Base-by-base conservation (phyloP, 1,140 invertebrate genomes). In the Leptopilina clavipes region DNA sequence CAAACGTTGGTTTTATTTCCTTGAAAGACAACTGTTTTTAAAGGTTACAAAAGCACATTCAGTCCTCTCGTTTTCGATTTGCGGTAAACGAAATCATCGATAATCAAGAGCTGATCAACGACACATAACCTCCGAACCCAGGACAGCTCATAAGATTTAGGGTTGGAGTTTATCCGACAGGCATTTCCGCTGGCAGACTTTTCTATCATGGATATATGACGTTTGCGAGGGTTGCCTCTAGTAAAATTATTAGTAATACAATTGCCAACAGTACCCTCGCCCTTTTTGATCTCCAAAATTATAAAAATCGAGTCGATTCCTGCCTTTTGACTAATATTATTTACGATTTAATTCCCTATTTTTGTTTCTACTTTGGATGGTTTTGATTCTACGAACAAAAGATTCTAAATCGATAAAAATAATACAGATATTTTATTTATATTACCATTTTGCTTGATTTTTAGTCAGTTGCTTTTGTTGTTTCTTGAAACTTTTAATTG, bases 161-260 rank as follows among this genome's bases (percentile, higher is more conserved):
- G 76, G 45, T 70, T 78, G 19, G 70, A 80, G 82, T 85, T 88
- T 86, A 87, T 86, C 81, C 82, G 74, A 82, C 70, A 81, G 77
- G 79, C 76, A 80, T 87, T 87, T 88, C 86, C 85, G 82, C 54
- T 79, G 76, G 83, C 76, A 78, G 83, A 79, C 82, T 80, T 83
- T 85, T 76, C 82, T 81, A 88, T 88, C 86, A 81, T 86, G 86
- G 80, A 86, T 89, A 45, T 40, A 87, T 87, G 87, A 87, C 86
- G 70, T 71, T 75, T 75, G 76, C 81, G 82, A 85, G 84, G 82
- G 85, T 87, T 76, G 81, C 73, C 73, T 71, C 71, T 75, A 88
- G 82, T 87, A 84, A 88, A 88, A 85, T 89, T 86, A 89, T 88
- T 87, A 86, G 85, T 88, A 89, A 89, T 87, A 78, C 79, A 81